Base-by-base conservation (phyloP, 2,888 invertebrate genomes). In the Chironomus riparius region DNA sequence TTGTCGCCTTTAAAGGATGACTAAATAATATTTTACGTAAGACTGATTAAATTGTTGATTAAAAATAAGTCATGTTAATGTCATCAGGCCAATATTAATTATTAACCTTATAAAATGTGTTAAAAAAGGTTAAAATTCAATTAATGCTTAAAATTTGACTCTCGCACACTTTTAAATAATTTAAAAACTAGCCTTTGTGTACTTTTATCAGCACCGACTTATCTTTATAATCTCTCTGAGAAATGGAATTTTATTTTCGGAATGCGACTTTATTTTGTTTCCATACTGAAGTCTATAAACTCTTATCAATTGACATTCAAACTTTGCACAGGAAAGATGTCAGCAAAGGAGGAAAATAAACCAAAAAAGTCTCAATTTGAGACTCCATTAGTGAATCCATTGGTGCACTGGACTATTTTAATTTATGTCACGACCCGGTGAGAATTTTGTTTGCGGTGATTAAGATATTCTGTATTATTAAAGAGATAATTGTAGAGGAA, bases 361-460 rank as follows among this genome's bases (percentile, higher is more conserved):
- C 56, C 15, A 15, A 56, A 65, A 10, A 61, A 24, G 4, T 18
- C n/a, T n/a, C n/a, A 15, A 2, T 50, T 24, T 62, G 50, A 50
- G 1, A n/a, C n/a, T n/a, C n/a, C n/a, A n/a, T 18, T 72, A 3
- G n/a, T 72, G 1, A 72, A 72, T 62, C 72, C 72, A 15, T 15
- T 72, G 0, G 5, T 61, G n/a, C 61, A 38, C 21, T 72, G 62
- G 38, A 18, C 47, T 6, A 38, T 62, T 10, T 15, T 61, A 61
- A 72, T 38, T 38, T 62, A 72, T 72, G 15, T 72, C 61, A 72
- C 47, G 15, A 72, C 72, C 12, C 28, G 62, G 72, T 72, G 28
- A 38, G 72, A n/a, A 56, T 24, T 15, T 21, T 24, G 18, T 65
- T 48, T 24, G 62, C 18, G 12, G 62, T 62, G 62, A 62, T 56